Percentiles rank a stretch among this genome's conserved stretches.
Conservation (phyloP, 2,888 invertebrate species). For the Coecobrya sp. region DNA sequence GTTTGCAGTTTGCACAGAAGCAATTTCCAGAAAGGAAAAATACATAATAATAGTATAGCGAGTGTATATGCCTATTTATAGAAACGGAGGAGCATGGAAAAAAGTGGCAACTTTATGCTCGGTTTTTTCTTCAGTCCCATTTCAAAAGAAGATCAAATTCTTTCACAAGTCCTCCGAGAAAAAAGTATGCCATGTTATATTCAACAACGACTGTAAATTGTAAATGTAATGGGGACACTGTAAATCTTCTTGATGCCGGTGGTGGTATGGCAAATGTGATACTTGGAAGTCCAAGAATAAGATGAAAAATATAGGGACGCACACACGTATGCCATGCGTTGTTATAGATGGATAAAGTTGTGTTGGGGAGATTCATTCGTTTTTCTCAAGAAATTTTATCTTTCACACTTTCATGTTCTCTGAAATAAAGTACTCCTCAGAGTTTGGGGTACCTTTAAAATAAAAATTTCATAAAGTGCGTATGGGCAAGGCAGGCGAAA, state of each 20-base stretch:
- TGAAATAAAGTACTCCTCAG: not conserved
- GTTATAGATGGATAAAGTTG: not conserved
- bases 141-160: not conserved
- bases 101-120: not conserved
- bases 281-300: not conserved
- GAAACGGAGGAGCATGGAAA: not conserved
- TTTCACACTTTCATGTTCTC: not conserved
- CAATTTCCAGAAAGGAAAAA: not conserved
- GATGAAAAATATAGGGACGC: not conserved
- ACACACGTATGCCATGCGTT: not conserved
- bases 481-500: too few relatives aligned
- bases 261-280: not conserved
- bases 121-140: not conserved
- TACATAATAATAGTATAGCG: not conserved
- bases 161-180: not conserved
- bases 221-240: not conserved
- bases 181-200: not conserved
- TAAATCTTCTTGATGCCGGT: not conserved
- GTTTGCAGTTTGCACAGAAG: not conserved
- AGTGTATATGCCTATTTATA: too few relatives aligned
- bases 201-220: constrained; percentile 1
- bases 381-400: not conserved
- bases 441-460: not conserved
- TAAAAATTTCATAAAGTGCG: not conserved
- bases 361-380: not conserved